These are phyloP conservation scores for Limosa lapponica DNA, from an alignment of 2,797 vertebrate species.

Conservation along the genomic window DNA sequence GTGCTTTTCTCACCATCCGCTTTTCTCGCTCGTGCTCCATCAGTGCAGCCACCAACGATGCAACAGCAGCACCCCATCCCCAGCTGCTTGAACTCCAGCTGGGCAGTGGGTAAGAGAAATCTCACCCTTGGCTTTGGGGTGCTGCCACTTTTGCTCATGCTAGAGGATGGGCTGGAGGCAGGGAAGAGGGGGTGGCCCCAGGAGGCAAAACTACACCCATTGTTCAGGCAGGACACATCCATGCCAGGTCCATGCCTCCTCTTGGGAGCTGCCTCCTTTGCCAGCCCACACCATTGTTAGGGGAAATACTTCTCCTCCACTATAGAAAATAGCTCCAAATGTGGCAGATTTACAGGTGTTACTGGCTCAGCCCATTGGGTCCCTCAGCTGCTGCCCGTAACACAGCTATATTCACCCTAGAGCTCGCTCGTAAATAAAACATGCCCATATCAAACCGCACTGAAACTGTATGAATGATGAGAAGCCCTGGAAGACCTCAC, in stretches of 20 bases:
- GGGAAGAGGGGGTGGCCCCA: background rate
- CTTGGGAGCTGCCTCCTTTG: background rate
- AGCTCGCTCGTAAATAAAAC: slow-evolving; percentile 15
- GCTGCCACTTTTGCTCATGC: background rate
- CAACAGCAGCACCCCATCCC: background rate
- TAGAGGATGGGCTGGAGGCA: background rate
- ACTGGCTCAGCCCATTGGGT: background rate
- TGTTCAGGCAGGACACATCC: background rate
- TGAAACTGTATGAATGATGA: background rate
- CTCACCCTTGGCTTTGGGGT: background rate
- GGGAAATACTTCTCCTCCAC: background rate
- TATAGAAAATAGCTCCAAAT: background rate
- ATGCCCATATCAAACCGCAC: background rate
- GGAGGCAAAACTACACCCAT: background rate
- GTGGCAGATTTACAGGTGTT: background rate
- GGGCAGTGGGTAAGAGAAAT: background rate
- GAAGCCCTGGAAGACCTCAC: background rate
- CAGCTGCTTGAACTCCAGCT: background rate
- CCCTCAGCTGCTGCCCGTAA: background rate
- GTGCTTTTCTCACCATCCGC: background rate
- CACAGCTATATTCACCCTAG: background rate
- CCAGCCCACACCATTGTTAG: background rate
- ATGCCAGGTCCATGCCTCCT: background rate
- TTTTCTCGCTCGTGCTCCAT: background rate
- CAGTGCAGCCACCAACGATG: background rate